phyloP scores from a whole-genome alignment of 2,888 invertebrate species.

The Limulus polyphemus region DNA sequence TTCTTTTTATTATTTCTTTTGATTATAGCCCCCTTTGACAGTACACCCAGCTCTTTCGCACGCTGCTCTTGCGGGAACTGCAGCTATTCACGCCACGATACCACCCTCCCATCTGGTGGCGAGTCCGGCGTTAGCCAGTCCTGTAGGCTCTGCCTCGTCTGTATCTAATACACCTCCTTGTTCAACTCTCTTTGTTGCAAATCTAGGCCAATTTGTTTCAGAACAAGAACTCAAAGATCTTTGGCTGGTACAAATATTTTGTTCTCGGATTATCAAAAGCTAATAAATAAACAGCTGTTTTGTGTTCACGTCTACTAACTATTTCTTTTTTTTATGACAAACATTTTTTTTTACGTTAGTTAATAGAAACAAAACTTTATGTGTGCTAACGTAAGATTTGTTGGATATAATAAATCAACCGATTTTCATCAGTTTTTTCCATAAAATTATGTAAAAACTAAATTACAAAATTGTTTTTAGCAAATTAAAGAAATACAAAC shows the following conservation, averaged over 20 bases:
- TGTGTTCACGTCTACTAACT: too few relatives aligned
- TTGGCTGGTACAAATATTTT: conserved; percentile 69
- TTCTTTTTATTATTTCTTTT: not conserved
- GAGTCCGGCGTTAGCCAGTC: conserved; percentile 80
- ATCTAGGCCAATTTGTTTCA: conserved; percentile 91
- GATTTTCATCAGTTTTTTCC: too few relatives aligned
- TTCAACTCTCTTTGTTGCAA: conserved; percentile 96
- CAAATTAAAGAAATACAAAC: too few relatives aligned
- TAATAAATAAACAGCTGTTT: too few relatives aligned
- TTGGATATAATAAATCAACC: too few relatives aligned
- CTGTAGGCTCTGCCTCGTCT: conserved; percentile 52
- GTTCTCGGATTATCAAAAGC: too few relatives aligned
- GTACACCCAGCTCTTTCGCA: conserved; percentile 45
- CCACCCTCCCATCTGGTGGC: conserved; percentile 59
- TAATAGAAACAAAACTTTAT: too few relatives aligned
- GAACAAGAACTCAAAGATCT: conserved; percentile 98
- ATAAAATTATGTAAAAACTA: too few relatives aligned
- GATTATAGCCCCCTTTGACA: conserved; percentile 45
- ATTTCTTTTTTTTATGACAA: too few relatives aligned
- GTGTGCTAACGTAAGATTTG: too few relatives aligned
- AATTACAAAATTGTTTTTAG: too few relatives aligned
- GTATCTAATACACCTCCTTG: conserved; percentile 61
- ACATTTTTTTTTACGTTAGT: too few relatives aligned
- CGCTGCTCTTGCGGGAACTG: conserved; percentile 46
- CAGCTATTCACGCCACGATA: conserved; percentile 59